Conservation (phyloP, 2,888 invertebrate species). For the Archips crataeganus region DNA sequence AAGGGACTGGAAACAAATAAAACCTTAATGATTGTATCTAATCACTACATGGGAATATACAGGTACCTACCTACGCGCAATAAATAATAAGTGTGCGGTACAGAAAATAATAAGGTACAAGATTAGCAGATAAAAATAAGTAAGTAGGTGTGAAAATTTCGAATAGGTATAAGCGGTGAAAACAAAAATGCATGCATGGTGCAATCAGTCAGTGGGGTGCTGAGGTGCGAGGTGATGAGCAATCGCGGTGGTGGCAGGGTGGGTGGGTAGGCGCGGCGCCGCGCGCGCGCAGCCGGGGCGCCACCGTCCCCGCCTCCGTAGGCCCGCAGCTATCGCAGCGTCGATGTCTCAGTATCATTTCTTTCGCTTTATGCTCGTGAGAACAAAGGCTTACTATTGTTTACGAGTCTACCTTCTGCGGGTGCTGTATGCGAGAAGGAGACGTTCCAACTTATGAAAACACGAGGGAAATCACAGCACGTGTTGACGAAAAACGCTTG, state of each 20-base stretch:
- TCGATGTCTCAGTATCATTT: constrained; percentile 81
- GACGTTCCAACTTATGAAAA: constrained; percentile 87
- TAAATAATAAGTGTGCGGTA: constrained; percentile 26
- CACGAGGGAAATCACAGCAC: constrained; percentile 79
- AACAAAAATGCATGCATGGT: constrained; percentile 53
- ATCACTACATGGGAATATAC: constrained; percentile 4
- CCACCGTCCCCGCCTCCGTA: constrained; percentile 83
- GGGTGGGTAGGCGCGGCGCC: constrained; percentile 64
- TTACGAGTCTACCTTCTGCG: constrained; percentile 90
- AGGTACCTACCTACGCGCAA: constrained; percentile 28
- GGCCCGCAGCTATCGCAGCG: constrained; percentile 77
- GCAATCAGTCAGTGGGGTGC: constrained; percentile 47
- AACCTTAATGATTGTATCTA: constrained; percentile 21
- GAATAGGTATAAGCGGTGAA: constrained; percentile 16
- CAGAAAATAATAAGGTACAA: constrained; percentile 37
- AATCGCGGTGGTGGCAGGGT: constrained; percentile 59
- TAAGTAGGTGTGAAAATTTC: constrained; percentile 35
- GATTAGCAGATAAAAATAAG: constrained; percentile 35
- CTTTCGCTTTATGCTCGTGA: constrained; percentile 85
- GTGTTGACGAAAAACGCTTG: constrained; percentile 79
- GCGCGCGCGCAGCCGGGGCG: constrained; percentile 64
- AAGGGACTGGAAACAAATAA: constrained; percentile 48
- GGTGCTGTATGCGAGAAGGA: constrained; percentile 94
- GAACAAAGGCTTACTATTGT: constrained; percentile 84
- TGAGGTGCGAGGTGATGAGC: constrained; percentile 50